Evolutionary conservation across 2,797 vertebrate genomes (phyloP).

Genomic region (Manis crassicaudata): DNA sequence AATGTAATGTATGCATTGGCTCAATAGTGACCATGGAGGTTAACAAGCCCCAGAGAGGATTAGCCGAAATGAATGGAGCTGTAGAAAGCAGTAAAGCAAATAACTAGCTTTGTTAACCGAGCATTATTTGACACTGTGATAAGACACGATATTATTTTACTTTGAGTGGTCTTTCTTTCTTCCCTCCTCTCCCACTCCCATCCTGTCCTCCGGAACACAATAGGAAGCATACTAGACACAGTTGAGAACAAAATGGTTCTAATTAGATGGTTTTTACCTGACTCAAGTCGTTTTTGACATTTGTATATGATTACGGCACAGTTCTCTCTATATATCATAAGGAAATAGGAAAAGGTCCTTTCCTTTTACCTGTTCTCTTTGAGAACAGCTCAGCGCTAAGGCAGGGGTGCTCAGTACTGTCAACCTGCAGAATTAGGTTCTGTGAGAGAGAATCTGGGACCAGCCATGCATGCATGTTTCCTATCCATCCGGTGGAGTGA

Average conservation of each 20-base stretch:
- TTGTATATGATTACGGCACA: background rate
- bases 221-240: background rate
- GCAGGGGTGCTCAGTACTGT: background rate
- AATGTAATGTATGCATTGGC: constrained; percentile 65
- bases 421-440: background rate
- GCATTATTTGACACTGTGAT: background rate
- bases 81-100: constrained; percentile 63
- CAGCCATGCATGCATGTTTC: background rate
- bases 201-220: background rate
- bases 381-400: background rate
- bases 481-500: background rate
- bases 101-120: background rate
- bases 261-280: background rate
- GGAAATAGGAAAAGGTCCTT: background rate
- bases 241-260: background rate
- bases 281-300: background rate
- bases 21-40: constrained; percentile 65
- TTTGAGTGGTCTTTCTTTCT: background rate
- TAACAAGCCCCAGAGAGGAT: constrained; percentile 62
- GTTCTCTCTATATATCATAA: background rate
- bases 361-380: constrained; percentile 29
- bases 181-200: background rate
- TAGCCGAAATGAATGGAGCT: constrained; percentile 76
- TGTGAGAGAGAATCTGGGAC: constrained; percentile 23
- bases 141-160: background rate